Evolutionary conservation across 2,113 vertebrate genomes (phyloP).

Genomic region (Cynoglossus semilaevis): DNA sequence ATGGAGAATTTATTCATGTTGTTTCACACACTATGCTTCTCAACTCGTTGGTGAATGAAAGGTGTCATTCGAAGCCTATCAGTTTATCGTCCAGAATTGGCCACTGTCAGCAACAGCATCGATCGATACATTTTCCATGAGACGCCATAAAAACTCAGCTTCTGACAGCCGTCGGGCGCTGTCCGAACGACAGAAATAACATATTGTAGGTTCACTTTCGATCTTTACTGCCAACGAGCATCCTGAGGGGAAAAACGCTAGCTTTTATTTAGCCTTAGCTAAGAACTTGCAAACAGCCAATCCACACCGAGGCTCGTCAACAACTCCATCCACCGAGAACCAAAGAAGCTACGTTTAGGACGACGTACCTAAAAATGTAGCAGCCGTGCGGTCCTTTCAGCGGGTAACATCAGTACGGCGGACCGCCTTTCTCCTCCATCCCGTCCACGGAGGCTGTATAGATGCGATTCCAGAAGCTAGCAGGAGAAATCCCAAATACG

Average conservation of each 20-base stretch:
- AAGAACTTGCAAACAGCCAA: slow-evolving; percentile 39
- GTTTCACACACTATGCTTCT: neutral
- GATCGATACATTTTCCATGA: neutral
- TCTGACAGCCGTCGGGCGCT: neutral
- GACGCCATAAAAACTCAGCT: neutral
- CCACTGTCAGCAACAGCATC: neutral
- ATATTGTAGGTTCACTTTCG: neutral
- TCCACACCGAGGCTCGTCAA: slow-evolving; percentile 15
- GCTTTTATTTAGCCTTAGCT: slow-evolving; percentile 43
- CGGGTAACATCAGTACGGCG: slow-evolving; percentile 25
- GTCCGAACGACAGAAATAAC: neutral
- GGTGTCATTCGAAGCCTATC: slow-evolving; percentile 6
- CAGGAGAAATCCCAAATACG: slow-evolving; percentile 27
- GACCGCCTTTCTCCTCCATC: slow-evolving; percentile 47
- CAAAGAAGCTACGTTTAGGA: neutral
- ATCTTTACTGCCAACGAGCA: neutral
- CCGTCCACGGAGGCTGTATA: slow-evolving; percentile 31
- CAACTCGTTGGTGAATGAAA: neutral
- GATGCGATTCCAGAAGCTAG: slow-evolving; percentile 36
- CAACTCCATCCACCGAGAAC: slow-evolving; percentile 5
- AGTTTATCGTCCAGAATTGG: slow-evolving; percentile 10
- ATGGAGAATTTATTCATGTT: no score
- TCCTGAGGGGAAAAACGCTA: slow-evolving; percentile 37
- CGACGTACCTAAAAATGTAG: slow-evolving; percentile 43
- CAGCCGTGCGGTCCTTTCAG: slow-evolving; percentile 21